Conservation (phyloP, 2,113 vertebrate genomes). For the Vidua chalybeata region DNA sequence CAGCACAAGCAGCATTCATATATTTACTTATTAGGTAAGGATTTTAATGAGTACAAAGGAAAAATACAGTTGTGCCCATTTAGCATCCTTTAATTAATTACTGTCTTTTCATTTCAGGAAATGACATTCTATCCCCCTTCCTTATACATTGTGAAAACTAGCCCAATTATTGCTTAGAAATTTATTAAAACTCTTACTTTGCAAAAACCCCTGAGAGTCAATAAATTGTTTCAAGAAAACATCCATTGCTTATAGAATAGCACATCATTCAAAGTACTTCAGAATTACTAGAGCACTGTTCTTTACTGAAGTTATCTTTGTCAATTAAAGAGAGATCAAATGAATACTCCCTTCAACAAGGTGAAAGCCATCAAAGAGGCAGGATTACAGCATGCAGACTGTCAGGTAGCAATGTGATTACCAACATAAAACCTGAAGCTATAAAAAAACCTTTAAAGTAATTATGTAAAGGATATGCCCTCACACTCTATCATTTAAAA, state of each 20-base stretch:
- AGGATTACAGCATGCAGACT: neutral
- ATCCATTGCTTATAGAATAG: neutral
- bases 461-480: constrained; percentile 55
- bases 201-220: neutral
- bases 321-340: neutral
- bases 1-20: neutral
- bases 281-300: neutral
- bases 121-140: rapidly evolving
- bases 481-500: constrained; percentile 45
- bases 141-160: neutral
- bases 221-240: neutral
- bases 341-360: constrained; percentile 20
- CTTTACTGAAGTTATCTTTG: constrained; percentile 6
- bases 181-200: neutral
- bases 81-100: neutral
- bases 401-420: constrained; percentile 33
- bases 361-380: constrained; percentile 37
- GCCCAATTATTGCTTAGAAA: neutral
- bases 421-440: constrained; percentile 22
- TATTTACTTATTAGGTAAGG: neutral
- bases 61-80: neutral
- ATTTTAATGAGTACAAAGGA: neutral
- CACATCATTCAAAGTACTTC: neutral
- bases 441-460: constrained; percentile 54
- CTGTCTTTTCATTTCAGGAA: neutral